Base-by-base conservation (phyloP, 2,888 invertebrate species). In the Lamproptera curius region DNA sequence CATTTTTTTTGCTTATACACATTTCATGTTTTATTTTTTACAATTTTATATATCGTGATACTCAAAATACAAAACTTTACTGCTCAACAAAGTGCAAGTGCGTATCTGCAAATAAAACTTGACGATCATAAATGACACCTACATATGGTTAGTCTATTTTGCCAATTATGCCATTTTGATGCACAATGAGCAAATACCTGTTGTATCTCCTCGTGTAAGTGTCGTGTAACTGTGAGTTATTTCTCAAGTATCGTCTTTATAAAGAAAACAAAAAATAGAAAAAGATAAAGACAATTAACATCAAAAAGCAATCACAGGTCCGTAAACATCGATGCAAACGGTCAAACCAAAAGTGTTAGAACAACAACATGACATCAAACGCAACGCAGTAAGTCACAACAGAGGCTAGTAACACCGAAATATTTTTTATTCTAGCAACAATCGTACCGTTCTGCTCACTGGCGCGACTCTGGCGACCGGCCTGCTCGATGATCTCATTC, bases 401-500 rank as follows among this genome's bases (percentile, higher is more conserved):
- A 42, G 39, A 16, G 33, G 26, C 48, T 42, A 39, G 10, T n/a
- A 49, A 49, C 49, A 49, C 35, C 11, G 31, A 49, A 44, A 40
- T 44, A n/a, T 16, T 16, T 67, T 65, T 58, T 46, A 62, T 51
- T 53, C 49, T 16, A 20, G 50, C 51, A 42, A 51, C 57, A 55
- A 53, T 79, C 90, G 90, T 93, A 96, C 95, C 95, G 92, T 94
- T 95, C 79, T 94, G 94, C 58, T 96, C 96, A 73, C 95, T 94
- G 52, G 93, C 92, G 72, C 93, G 90, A 86, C 95, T 95, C 72
- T 95, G 95, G 75, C 95, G 91, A 61, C 95, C 95, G 51, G 97
- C 97, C 90, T 97, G 97, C 77, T 98, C 97, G 65, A 98, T 96
- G 69, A 98, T 97, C 80, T 98, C 97, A 77, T 97, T 97, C 68